Conservation (phyloP, 2,888 invertebrate genomes). For the Oxyscelio sp. region DNA sequence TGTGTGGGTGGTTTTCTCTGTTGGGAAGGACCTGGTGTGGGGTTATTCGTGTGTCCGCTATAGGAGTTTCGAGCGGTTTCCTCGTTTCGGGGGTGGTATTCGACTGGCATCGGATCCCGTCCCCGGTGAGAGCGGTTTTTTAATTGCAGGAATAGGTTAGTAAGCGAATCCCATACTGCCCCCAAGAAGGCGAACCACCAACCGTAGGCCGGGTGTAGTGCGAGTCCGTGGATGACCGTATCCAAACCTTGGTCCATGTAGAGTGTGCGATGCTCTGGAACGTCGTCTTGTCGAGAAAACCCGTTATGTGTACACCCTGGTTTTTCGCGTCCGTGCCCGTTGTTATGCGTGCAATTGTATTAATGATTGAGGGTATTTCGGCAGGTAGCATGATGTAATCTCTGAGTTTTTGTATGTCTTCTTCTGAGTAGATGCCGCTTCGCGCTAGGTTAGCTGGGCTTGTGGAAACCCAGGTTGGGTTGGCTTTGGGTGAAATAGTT, state of each 20-base stretch:
- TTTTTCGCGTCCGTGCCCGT: background rate
- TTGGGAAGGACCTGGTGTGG: too few species aligned
- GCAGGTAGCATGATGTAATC: background rate
- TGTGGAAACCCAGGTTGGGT: background rate
- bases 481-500: background rate
- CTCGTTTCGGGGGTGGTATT: too few species aligned
- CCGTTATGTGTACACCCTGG: background rate
- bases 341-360: background rate
- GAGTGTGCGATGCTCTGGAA: background rate
- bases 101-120: too few species aligned
- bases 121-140: too few species aligned
- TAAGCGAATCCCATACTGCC: background rate
- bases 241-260: slow-evolving; percentile 9
- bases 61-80: too few species aligned
- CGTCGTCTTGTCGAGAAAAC: background rate
- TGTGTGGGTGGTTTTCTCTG: too few species aligned
- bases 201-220: slow-evolving; percentile 21
- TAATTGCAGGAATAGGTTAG: slow-evolving; percentile 1
- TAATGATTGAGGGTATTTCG: background rate
- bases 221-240: background rate
- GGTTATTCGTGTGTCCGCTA: too few species aligned
- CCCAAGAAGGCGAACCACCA: background rate
- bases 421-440: background rate
- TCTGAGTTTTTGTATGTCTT: background rate
- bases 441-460: background rate